Evolutionary conservation across 2,113 vertebrate species (phyloP).

Genomic region (Benitochromis conjunctus): DNA sequence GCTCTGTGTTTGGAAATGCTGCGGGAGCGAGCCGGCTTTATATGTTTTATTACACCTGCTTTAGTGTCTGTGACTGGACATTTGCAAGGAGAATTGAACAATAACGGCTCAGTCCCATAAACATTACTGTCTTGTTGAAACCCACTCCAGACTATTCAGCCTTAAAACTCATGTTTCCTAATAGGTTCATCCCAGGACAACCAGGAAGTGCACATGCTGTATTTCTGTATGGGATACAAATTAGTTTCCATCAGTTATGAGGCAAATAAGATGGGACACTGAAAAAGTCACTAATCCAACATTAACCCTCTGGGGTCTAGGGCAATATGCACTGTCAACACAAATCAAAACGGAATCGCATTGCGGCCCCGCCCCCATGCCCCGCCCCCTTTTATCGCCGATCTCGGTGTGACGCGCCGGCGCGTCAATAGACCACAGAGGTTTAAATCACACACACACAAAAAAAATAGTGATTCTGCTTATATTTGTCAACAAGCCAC

Average conservation of each 20-base stretch:
- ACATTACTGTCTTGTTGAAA: conserved; percentile 22
- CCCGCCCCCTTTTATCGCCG: no score
- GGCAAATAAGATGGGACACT: neutral
- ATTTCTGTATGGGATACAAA: neutral
- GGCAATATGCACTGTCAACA: no score
- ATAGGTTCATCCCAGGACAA: neutral
- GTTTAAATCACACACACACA: neutral
- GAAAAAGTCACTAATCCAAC: neutral
- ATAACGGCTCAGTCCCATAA: conserved; percentile 34
- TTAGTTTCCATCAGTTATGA: neutral
- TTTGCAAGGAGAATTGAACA: conserved; percentile 47
- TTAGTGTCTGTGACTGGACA: conserved; percentile 17
- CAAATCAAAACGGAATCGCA: no score
- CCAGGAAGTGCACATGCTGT: neutral
- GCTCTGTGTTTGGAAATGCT: neutral
- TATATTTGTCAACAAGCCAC: neutral
- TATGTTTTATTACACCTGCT: conserved; percentile 20
- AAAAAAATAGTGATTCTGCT: neutral
- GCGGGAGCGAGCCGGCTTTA: neutral
- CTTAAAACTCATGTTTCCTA: conserved; percentile 21
- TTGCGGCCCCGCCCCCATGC: no score
- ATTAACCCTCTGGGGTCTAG: no score
- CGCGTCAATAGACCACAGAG: no score
- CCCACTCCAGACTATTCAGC: neutral
- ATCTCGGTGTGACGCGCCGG: no score